Percentiles rank a stretch among this genome's conserved stretches.
Evolutionary conservation across 2,888 invertebrate species (phyloP).

Genomic region (Acanthosepion lycidas): DNA sequence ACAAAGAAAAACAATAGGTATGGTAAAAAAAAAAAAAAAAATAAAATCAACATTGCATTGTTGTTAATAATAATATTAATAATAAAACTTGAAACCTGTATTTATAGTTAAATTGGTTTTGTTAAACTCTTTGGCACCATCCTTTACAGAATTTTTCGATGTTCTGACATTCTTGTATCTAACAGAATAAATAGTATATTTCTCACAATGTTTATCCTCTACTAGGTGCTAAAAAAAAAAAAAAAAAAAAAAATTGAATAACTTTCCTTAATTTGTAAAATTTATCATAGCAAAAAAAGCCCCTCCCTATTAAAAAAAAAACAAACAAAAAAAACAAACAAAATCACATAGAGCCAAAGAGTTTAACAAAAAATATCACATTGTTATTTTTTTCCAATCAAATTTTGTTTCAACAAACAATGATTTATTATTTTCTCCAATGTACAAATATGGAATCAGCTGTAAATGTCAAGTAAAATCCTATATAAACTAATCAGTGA

Average conservation of each 20-base stretch:
- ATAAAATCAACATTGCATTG: not conserved
- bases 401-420: not conserved
- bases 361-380: constrained; percentile 33
- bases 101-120: not conserved
- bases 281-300: not conserved
- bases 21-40: not conserved
- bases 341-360: not conserved
- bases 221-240: not conserved
- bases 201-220: not conserved
- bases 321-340: not conserved
- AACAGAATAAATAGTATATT: not conserved
- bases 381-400: not conserved
- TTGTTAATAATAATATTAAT: not conserved
- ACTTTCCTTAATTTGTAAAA: not conserved
- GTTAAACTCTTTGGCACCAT: not conserved
- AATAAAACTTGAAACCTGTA: not conserved
- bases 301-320: no score
- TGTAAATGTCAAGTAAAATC: not conserved
- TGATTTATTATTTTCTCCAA: not conserved
- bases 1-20: not conserved
- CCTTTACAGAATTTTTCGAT: not conserved
- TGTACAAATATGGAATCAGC: not conserved
- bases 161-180: not conserved
- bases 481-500: not conserved
- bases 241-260: not conserved